Conservation (phyloP, 37 sponge, comb jelly and placozoan species). For the Eunapius fragilis region DNA sequence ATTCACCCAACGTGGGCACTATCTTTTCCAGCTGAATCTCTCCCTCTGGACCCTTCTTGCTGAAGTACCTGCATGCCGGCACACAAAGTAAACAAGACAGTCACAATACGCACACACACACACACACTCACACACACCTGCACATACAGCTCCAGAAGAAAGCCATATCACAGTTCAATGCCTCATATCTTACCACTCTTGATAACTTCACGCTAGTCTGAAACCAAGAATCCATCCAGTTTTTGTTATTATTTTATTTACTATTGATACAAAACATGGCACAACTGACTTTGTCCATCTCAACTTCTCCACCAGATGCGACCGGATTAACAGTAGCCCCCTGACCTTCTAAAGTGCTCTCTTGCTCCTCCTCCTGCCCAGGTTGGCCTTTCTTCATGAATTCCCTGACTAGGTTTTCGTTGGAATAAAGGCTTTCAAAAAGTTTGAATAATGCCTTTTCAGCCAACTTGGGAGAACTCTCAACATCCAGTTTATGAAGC, state of each 20-base stretch:
- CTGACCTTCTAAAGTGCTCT: no score
- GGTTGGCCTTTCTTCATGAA: conserved; percentile 1
- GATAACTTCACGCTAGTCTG: background rate
- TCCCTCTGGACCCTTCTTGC: no score
- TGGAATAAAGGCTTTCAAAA: conserved; percentile 50
- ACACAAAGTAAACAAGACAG: no score
- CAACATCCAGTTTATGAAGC: conserved; percentile 74
- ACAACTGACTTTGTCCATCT: no score
- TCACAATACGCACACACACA: no score
- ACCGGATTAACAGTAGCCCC: no score
- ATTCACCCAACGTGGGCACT: conserved; percentile 61
- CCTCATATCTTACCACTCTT: conserved; percentile 30
- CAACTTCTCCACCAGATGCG: no score
- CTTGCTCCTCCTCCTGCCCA: conserved; percentile 6
- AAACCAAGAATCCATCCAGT: no score
- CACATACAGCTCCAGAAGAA: conserved; percentile 82
- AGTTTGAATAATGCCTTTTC: conserved; percentile 54
- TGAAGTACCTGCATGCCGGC: conserved; percentile 46
- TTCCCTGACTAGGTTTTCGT: conserved; percentile 22
- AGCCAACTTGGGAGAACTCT: conserved; percentile 63
- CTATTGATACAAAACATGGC: no score
- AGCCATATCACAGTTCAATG: conserved; percentile 52
- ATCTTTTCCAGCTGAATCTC: conserved; percentile 52
- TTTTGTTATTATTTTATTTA: no score
- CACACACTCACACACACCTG: conserved; percentile 20